A percentile compares a stretch with the other conserved stretches of the same genome.
Conservation (phyloP, 2,888 invertebrate species). For the Troides aeacus region DNA sequence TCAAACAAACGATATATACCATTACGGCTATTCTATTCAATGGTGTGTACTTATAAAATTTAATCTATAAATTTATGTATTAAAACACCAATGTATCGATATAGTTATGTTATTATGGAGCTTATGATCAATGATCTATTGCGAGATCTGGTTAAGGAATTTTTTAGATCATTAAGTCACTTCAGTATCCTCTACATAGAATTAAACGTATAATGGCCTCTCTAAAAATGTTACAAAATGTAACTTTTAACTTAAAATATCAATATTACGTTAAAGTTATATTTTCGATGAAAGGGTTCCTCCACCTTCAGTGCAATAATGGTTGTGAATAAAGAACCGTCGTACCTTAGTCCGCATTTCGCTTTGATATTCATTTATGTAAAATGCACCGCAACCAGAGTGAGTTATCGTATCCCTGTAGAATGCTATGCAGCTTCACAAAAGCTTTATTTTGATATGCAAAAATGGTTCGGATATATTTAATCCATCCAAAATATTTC, state of each 20-base stretch:
- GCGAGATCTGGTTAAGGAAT: no score
- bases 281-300: background rate
- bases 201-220: no score
- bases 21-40: no score
- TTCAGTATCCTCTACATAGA: no score
- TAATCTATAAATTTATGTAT: no score
- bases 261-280: background rate
- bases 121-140: no score
- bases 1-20: no score
- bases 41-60: no score
- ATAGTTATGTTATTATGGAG: no score
- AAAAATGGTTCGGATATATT: background rate
- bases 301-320: background rate
- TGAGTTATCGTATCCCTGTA: slow-evolving; percentile 7
- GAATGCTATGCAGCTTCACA: background rate
- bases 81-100: no score
- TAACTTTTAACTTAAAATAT: background rate
- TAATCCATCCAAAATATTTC: slow-evolving; percentile 3
- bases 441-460: slow-evolving; percentile 5
- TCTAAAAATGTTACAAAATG: no score
- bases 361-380: slow-evolving; percentile 15
- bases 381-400: slow-evolving; percentile 7
- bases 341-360: background rate
- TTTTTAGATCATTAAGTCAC: no score
- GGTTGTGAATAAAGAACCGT: background rate